Conservation (phyloP, 2,888 invertebrate species). For the Hyposoter dolosus region DNA sequence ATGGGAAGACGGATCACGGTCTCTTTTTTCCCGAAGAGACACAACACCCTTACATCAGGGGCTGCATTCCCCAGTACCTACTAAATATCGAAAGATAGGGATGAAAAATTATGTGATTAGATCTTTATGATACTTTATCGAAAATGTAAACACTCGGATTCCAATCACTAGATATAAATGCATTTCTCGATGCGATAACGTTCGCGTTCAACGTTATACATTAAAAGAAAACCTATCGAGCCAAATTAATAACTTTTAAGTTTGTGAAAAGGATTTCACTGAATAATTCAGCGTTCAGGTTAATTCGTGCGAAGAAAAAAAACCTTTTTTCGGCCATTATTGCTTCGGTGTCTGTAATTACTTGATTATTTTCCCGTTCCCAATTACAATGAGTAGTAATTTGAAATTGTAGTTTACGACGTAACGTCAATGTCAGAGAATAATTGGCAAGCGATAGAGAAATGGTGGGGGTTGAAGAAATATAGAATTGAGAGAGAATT, state of each 20-base stretch:
- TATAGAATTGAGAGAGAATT: slow-evolving; percentile 17
- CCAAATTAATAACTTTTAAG: no score
- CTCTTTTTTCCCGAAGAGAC: not conserved
- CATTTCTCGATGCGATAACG: not conserved
- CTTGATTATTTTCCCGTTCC: not conserved
- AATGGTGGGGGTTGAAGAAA: not conserved
- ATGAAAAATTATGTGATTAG: not conserved
- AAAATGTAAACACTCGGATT: not conserved
- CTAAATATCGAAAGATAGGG: not conserved
- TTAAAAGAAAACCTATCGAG: no score
- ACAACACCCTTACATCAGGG: not conserved
- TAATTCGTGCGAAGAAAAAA: not conserved
- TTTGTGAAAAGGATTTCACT: not conserved
- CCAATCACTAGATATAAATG: not conserved
- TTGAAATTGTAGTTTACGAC: not conserved
- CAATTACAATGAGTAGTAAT: not conserved
- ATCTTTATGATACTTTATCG: not conserved
- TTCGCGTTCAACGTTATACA: not conserved
- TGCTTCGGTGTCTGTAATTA: not conserved
- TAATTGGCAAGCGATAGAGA: slow-evolving; percentile 33
- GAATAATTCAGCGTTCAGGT: not conserved
- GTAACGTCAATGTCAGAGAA: slow-evolving; percentile 49
- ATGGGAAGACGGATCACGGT: not conserved
- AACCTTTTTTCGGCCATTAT: no score
- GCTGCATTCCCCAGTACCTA: not conserved